A percentile compares a stretch with the other conserved stretches of the same genome.
These are phyloP conservation scores for Paraescarpia echinospica DNA, from an alignment of 1,140 invertebrate species.

Conservation along the genomic window DNA sequence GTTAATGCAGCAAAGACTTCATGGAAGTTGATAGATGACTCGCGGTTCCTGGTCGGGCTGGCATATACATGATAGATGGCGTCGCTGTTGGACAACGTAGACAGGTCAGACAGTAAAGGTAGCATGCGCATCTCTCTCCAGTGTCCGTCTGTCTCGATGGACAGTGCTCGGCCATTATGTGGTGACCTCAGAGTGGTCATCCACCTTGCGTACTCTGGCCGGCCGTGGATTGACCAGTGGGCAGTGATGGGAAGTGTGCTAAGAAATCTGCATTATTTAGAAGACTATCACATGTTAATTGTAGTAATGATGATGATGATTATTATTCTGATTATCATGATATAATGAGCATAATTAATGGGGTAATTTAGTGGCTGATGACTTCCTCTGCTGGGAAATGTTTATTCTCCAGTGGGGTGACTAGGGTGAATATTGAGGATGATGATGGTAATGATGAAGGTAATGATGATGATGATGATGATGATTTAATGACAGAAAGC, in stretches of 20 bases:
- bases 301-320: background rate
- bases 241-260: background rate
- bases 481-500: background rate
- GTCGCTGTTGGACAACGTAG: background rate
- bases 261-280: background rate
- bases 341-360: background rate
- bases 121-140: background rate
- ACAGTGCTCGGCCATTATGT: background rate
- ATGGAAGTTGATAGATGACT: background rate
- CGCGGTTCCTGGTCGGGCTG: background rate
- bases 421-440: no score
- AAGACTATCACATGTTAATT: background rate
- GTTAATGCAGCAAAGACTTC: background rate
- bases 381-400: no score
- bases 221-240: background rate
- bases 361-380: no score
- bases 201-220: background rate
- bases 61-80: background rate
- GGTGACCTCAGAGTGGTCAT: background rate
- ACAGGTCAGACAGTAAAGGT: background rate
- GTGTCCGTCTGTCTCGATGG: background rate
- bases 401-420: no score
- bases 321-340: background rate
- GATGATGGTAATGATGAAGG: background rate
- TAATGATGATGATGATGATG: background rate